Percentiles rank a stretch among this genome's conserved stretches.
Conservation (phyloP, 2,797 vertebrate species). For the Neopelma chrysocephalum region DNA sequence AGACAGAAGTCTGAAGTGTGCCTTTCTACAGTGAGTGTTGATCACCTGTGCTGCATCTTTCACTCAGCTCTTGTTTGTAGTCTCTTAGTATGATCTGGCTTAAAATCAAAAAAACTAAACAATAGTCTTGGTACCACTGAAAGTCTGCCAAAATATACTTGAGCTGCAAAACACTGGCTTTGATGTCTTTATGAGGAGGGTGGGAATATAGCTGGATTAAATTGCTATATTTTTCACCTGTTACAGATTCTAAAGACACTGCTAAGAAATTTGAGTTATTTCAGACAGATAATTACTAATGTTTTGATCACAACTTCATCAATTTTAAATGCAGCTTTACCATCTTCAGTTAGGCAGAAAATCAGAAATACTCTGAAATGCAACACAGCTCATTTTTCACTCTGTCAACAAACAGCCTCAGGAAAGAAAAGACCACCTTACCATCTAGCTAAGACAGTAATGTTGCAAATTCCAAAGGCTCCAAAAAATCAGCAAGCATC, state of each 20-base stretch:
- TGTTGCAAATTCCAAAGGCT: background rate
- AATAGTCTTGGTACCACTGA: background rate
- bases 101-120: background rate
- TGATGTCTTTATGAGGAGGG: background rate
- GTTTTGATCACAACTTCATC: background rate
- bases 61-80: background rate
- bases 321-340: background rate
- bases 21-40: background rate
- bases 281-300: background rate
- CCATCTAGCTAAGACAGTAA: background rate
- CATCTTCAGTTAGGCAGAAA: background rate
- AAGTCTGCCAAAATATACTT: conserved; percentile 5
- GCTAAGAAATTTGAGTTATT: background rate
- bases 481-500: background rate
- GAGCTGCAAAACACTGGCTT: background rate
- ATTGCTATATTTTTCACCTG: background rate
- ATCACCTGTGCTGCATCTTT: conserved; percentile 4
- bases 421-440: background rate
- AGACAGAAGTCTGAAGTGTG: background rate
- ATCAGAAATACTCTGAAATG: background rate
- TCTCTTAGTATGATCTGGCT: conserved; percentile 10
- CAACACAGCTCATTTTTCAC: background rate
- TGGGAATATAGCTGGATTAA: background rate
- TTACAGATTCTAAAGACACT: background rate
- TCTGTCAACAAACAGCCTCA: background rate